A percentile compares a stretch with the other conserved stretches of the same genome.
Evolutionary conservation across 2,888 invertebrate genomes (phyloP).

Genomic region (Ceraclea dissimilis): DNA sequence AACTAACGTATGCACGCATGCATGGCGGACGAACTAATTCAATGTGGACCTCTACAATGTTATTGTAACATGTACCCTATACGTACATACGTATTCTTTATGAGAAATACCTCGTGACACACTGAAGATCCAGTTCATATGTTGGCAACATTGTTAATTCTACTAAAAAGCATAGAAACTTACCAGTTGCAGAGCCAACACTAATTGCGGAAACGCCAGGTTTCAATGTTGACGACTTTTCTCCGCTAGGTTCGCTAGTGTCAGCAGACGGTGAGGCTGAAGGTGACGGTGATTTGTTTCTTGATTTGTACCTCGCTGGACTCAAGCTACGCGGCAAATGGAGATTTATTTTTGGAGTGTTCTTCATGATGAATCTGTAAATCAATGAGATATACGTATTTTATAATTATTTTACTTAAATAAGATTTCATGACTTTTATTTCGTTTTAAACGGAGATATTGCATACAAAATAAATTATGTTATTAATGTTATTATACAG

Average conservation of each 20-base stretch:
- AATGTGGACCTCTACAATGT: no score
- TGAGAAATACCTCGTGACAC: no score
- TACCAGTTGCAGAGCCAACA: constrained; percentile 24
- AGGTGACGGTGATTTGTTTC: constrained; percentile 20
- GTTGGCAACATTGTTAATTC: constrained; percentile 1
- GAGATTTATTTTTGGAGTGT: constrained; percentile 24
- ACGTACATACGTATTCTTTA: no score
- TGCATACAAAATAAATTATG: not conserved
- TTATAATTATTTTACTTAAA: no score
- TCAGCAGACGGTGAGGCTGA: constrained; percentile 19
- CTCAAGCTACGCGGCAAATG: constrained; percentile 24
- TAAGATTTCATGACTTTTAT: no score
- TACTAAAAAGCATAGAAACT: constrained; percentile 11
- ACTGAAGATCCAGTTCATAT: not conserved
- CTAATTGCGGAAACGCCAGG: constrained; percentile 11
- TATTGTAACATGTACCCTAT: no score
- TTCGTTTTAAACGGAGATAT: no score
- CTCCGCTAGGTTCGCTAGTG: constrained; percentile 16
- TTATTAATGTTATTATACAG: no score
- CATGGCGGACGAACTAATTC: no score
- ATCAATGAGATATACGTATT: not conserved
- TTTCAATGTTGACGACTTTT: constrained; percentile 8
- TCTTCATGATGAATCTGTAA: constrained; percentile 18
- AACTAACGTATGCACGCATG: no score
- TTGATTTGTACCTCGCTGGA: constrained; percentile 20